phyloP scores from a whole-genome alignment of 2,888 invertebrate species.

The Drosophila falleni region DNA sequence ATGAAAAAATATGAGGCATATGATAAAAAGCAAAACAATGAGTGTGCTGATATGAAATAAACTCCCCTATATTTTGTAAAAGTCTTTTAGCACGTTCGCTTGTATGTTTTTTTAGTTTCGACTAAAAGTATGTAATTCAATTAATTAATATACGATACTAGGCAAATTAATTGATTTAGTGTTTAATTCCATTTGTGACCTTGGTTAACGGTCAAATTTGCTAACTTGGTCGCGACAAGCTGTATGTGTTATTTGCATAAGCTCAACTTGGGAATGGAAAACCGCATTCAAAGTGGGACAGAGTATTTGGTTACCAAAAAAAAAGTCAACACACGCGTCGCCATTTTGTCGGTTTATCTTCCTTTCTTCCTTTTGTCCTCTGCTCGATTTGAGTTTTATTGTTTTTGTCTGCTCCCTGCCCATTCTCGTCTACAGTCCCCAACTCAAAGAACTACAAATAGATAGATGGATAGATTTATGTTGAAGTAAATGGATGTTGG shows the following conservation, averaged over 20 bases:
- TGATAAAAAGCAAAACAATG: conserved; percentile 8
- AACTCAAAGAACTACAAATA: conserved; percentile 12
- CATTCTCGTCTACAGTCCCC: neutral
- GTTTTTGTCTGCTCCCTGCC: conserved; percentile 47
- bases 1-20: neutral
- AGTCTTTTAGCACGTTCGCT: conserved; percentile 4
- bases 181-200: conserved; percentile 11
- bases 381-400: conserved; percentile 52
- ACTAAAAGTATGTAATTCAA: conserved; percentile 13
- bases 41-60: conserved; percentile 34
- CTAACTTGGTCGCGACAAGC: conserved; percentile 30
- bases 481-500: conserved; percentile 19
- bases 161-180: conserved; percentile 23
- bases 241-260: conserved; percentile 51
- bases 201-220: conserved; percentile 19
- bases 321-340: conserved; percentile 52
- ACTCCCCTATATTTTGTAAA: conserved; percentile 4
- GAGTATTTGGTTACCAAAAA: conserved; percentile 30
- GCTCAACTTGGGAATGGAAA: conserved; percentile 18
- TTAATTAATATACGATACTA: conserved; percentile 11
- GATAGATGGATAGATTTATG: conserved; percentile 51
- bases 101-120: neutral
- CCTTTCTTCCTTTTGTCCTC: neutral
- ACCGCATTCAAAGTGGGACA: conserved; percentile 36
- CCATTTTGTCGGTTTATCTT: conserved; percentile 51